Percentiles rank a stretch among this genome's conserved stretches.
Conservation (phyloP, 1,140 invertebrate species). For the Neotoxoptera formosana region DNA sequence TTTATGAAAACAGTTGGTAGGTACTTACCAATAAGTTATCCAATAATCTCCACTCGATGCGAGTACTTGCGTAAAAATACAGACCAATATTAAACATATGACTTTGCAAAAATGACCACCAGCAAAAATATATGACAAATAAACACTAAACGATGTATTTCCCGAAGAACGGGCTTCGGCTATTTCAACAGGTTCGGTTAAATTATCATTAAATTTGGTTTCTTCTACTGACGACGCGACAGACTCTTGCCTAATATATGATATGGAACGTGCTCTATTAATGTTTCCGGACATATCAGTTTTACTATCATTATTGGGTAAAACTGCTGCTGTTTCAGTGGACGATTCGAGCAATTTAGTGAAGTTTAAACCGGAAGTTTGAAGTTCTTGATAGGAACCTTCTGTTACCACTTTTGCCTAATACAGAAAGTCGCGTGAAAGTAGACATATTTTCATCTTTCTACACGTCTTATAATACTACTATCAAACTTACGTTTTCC, state of each 20-base stretch:
- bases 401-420: conserved; percentile 69
- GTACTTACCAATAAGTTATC: conserved; percentile 75
- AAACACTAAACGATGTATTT: conserved; percentile 67
- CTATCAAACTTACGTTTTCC: conserved; percentile 69
- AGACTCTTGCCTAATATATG: conserved; percentile 57
- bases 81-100: conserved; percentile 68
- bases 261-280: too few relatives aligned
- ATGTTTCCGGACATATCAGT: neutral
- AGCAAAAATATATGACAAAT: conserved; percentile 73
- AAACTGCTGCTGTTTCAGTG: conserved; percentile 62
- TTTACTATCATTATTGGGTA: conserved; percentile 52
- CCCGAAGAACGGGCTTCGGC: conserved; percentile 62
- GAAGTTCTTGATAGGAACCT: conserved; percentile 69
- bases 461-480: neutral
- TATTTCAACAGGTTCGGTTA: conserved; percentile 58
- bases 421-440: neutral
- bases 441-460: neutral
- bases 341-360: conserved; percentile 65
- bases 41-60: conserved; percentile 83
- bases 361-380: conserved; percentile 67
- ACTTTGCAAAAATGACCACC: conserved; percentile 71
- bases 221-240: conserved; percentile 60
- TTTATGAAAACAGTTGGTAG: neutral
- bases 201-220: neutral
- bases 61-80: conserved; percentile 72